Conservation (phyloP, 2,888 invertebrate species). For the Lycaena phlaeas region DNA sequence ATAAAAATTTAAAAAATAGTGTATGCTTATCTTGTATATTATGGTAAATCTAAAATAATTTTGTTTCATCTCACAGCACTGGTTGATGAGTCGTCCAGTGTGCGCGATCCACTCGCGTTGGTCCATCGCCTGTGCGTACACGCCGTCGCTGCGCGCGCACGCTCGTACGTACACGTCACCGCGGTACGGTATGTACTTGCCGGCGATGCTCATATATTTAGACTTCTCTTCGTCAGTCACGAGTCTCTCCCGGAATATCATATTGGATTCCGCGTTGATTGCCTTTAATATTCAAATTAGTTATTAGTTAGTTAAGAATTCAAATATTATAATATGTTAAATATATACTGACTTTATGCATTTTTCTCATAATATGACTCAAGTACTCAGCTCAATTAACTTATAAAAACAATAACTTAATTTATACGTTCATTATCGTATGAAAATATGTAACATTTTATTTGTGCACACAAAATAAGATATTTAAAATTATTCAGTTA, state of each 20-base stretch:
- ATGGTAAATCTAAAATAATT: no score
- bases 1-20: no score
- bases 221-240: conserved; percentile 76
- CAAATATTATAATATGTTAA: no score
- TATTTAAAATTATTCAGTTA: no score
- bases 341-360: no score
- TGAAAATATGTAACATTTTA: no score
- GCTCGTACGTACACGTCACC: conserved; percentile 34
- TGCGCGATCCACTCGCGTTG: conserved; percentile 75
- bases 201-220: conserved; percentile 77
- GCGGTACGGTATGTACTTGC: conserved; percentile 47
- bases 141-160: conserved; percentile 41
- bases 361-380: neutral
- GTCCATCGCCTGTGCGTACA: conserved; percentile 52
- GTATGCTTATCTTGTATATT: no score
- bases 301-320: no score
- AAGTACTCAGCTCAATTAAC: no score
- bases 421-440: no score
- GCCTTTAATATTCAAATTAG: conserved; percentile 64
- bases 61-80: conserved; percentile 74
- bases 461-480: no score
- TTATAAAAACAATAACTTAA: no score
- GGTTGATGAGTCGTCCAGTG: conserved; percentile 75
- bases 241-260: conserved; percentile 84
- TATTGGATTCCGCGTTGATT: conserved; percentile 81